phyloP scores from a whole-genome alignment of 2,888 invertebrate genomes.

The Buathra laborator region DNA sequence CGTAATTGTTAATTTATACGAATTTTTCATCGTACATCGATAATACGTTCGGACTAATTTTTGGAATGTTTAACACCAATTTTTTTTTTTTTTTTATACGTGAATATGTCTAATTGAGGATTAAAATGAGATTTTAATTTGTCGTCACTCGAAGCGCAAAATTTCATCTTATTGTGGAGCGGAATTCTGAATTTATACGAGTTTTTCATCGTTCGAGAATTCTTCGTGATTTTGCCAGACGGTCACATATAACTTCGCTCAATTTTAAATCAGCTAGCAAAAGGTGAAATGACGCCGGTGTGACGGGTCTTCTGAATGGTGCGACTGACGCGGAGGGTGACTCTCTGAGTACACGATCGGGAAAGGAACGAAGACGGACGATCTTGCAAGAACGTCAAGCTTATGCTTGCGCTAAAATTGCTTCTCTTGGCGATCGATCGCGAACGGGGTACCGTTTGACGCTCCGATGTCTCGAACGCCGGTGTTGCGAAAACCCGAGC shows the following conservation, averaged over 20 bases:
- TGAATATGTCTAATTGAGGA: neutral
- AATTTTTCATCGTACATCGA: too few species aligned
- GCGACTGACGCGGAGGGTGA: slow-evolving; percentile 15
- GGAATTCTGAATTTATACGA: neutral
- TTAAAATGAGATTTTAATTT: neutral
- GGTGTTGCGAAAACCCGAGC: slow-evolving; percentile 23
- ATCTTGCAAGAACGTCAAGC: slow-evolving; percentile 45
- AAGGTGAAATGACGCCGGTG: slow-evolving; percentile 44
- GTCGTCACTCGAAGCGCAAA: neutral
- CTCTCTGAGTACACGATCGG: slow-evolving; percentile 3
- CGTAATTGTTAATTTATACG: too few species aligned
- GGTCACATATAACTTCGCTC: too few species aligned
- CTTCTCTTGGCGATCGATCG: slow-evolving; percentile 56
- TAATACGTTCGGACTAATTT: too few species aligned
- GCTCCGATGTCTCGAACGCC: slow-evolving; percentile 38
- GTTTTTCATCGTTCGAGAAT: neutral
- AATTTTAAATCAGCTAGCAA: too few species aligned
- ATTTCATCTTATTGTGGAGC: neutral
- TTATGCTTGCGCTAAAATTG: slow-evolving; percentile 57
- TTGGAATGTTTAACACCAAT: too few species aligned
- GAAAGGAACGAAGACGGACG: slow-evolving; percentile 41
- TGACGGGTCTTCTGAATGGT: slow-evolving; percentile 40
- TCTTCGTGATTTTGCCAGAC: too few species aligned
- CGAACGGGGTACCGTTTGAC: slow-evolving; percentile 23
- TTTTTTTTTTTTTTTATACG: too few species aligned